Evolutionary conservation across 2,113 vertebrate species (phyloP).

Genomic region (Genyomyrus donnyi): DNA sequence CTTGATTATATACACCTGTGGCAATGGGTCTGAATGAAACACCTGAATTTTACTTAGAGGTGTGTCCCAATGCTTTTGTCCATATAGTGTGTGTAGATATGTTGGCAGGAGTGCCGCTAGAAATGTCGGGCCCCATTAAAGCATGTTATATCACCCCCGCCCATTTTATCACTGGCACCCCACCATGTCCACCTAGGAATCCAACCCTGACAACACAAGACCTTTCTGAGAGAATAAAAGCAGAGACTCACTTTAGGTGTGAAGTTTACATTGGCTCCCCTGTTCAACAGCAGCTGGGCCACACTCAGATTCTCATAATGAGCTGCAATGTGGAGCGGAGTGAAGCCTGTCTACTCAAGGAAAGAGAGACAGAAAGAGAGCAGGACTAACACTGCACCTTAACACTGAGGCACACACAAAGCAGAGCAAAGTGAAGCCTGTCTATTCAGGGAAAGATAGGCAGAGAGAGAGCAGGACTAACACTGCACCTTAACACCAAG

Average conservation of each 20-base stretch:
- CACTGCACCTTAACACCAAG: not conserved
- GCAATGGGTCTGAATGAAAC: not conserved
- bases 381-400: not conserved
- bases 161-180: not conserved
- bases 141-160: not conserved
- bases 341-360: constrained; percentile 84
- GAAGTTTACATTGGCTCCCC: constrained; percentile 92
- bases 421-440: not conserved
- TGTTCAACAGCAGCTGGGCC: constrained; percentile 83
- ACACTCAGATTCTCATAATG: constrained; percentile 96
- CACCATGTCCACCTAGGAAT: not conserved
- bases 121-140: not conserved
- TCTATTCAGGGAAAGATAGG: not conserved
- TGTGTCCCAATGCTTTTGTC: not conserved
- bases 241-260: constrained; percentile 75
- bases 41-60: not conserved
- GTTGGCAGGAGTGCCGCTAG: not conserved
- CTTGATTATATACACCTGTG: not conserved
- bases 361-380: constrained; percentile 4
- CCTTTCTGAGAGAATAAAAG: not conserved
- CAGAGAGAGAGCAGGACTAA: not conserved
- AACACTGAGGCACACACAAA: not conserved
- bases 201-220: not conserved
- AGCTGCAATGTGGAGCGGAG: constrained; percentile 93
- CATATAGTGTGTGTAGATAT: not conserved